Percentiles rank a stretch among this genome's conserved stretches.
These are phyloP conservation scores for Brassicogethes aeneus DNA, from an alignment of 2,888 invertebrate species.

Conservation along the genomic window DNA sequence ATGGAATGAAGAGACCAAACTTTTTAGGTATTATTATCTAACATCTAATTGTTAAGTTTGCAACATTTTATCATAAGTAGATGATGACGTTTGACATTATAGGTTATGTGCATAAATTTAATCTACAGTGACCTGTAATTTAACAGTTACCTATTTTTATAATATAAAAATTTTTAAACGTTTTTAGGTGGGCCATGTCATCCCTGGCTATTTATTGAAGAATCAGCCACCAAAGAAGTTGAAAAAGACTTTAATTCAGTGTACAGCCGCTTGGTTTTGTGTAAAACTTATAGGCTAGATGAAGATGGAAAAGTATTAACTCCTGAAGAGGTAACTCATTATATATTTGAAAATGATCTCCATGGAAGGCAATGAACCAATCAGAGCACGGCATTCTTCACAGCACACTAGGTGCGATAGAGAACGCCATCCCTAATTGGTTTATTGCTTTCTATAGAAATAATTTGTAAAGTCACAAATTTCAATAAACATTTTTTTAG, in stretches of 20 bases:
- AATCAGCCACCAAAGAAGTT: constrained; percentile 92
- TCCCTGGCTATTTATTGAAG: constrained; percentile 98
- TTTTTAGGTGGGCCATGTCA: constrained; percentile 82
- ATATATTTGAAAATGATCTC: no score
- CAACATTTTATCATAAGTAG: no score
- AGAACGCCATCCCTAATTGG: no score
- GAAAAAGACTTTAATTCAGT: constrained; percentile 98
- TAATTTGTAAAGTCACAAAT: constrained; percentile 6
- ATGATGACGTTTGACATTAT: no score
- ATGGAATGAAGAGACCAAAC: constrained; percentile 88
- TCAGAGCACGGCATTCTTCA: no score
- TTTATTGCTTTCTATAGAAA: no score
- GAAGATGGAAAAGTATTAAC: constrained; percentile 98
- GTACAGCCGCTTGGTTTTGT: constrained; percentile 90
- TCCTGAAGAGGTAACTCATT: constrained; percentile 76
- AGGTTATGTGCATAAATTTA: no score
- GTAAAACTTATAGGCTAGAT: constrained; percentile 95
- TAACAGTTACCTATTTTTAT: no score
- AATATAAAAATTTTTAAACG: constrained; percentile 3
- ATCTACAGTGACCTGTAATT: no score
- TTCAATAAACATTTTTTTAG: constrained; percentile 34
- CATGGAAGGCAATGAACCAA: no score
- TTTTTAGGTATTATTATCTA: constrained; percentile 62
- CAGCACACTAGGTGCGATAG: no score
- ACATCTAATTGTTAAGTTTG: constrained; percentile 1